Evolutionary conservation across 2,797 vertebrate species (phyloP).

Genomic region (Petrocephalus schoutedeni): DNA sequence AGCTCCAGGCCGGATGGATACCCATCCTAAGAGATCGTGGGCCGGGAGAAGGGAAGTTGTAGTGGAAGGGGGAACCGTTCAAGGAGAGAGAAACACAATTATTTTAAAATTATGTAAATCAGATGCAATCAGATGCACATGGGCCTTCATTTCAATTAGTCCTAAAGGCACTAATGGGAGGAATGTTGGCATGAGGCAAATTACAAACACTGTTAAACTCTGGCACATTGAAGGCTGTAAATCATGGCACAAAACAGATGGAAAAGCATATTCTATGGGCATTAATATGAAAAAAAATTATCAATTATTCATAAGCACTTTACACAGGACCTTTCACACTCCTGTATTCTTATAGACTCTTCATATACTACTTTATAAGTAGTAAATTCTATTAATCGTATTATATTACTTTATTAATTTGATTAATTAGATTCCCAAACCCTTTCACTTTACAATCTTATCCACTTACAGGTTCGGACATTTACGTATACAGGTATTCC

Average conservation of each 20-base stretch:
- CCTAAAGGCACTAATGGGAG: neutral
- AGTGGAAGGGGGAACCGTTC: neutral
- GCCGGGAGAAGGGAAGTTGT: neutral
- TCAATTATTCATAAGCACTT: neutral
- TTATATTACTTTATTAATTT: neutral
- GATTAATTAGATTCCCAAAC: neutral
- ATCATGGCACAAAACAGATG: neutral
- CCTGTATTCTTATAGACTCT: neutral
- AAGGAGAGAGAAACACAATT: slow-evolving; percentile 30
- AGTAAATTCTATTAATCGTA: neutral
- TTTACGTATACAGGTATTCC: neutral
- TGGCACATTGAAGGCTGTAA: neutral
- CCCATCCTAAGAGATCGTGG: neutral
- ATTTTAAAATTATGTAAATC: slow-evolving; percentile 27
- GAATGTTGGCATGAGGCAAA: neutral
- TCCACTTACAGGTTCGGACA: neutral
- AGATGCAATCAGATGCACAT: slow-evolving; percentile 1
- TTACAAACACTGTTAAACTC: neutral
- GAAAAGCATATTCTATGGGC: neutral
- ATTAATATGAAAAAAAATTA: neutral
- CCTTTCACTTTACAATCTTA: neutral
- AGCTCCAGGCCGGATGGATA: slow-evolving; percentile 18
- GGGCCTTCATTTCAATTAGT: slow-evolving; percentile 19
- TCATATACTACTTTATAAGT: neutral
- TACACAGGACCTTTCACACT: neutral